Conservation (phyloP, 2,797 vertebrate species). For the Pipistrellus nathusii region DNA sequence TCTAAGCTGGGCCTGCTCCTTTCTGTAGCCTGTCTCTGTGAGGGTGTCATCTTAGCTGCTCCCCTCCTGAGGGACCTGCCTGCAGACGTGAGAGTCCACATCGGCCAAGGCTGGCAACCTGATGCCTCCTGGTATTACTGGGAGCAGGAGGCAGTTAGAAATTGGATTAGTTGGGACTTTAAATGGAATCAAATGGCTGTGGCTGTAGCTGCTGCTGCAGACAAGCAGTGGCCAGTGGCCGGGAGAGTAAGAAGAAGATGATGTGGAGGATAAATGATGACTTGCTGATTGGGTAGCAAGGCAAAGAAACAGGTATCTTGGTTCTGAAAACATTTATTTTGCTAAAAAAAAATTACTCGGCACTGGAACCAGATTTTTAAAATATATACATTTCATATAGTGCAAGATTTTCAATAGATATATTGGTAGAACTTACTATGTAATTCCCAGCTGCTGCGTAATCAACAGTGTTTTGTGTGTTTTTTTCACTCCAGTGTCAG, state of each 20-base stretch:
- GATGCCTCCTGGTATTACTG: background rate
- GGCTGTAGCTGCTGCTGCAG: background rate
- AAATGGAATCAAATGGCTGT: background rate
- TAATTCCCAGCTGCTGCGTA: background rate
- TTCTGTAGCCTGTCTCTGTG: background rate
- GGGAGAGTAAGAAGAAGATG: accelerated
- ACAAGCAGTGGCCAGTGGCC: background rate
- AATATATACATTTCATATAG: background rate
- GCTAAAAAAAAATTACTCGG: background rate
- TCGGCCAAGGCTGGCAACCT: background rate
- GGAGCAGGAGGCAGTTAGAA: background rate
- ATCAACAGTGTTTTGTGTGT: background rate
- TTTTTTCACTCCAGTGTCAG: accelerated
- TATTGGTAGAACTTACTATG: no score
- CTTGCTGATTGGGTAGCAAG: background rate
- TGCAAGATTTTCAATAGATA: background rate
- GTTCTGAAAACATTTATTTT: background rate
- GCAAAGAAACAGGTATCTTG: background rate
- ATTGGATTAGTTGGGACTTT: accelerated
- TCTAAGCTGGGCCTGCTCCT: background rate
- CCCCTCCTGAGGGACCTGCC: no score
- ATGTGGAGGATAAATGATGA: background rate
- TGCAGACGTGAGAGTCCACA: background rate
- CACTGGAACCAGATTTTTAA: background rate
- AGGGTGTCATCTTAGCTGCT: background rate